Conservation (phyloP, 2,113 vertebrate genomes). For the Diglossa brunneiventris region DNA sequence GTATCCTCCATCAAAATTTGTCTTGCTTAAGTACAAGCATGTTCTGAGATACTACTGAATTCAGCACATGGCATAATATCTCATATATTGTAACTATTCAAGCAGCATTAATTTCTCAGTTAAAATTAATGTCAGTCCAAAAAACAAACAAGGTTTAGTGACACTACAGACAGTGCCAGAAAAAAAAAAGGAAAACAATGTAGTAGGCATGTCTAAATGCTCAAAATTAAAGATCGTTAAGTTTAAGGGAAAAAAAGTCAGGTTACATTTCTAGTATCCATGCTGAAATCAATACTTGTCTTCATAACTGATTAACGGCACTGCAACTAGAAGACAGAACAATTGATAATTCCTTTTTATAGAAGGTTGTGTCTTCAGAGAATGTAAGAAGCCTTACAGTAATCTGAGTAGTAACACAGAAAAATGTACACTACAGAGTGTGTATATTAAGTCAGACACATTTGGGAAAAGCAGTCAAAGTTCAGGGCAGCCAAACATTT, state of each 20-base stretch:
- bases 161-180: neutral
- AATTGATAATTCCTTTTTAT: neutral
- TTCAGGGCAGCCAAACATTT: neutral
- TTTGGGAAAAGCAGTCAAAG: neutral
- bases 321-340: neutral
- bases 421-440: neutral
- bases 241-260: neutral
- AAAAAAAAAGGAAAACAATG: neutral
- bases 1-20: neutral
- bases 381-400: neutral
- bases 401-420: neutral
- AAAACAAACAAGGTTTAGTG: neutral
- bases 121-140: neutral
- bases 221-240: neutral
- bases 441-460: neutral
- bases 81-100: neutral
- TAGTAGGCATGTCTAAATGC: neutral
- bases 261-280: neutral
- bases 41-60: neutral
- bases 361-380: neutral
- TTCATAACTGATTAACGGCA: neutral
- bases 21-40: neutral
- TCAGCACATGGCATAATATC: neutral
- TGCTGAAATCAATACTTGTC: neutral
- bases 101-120: neutral